These are phyloP conservation scores for Leptura quadrifasciata DNA, from an alignment of 2,888 invertebrate genomes.

Conservation along the genomic window DNA sequence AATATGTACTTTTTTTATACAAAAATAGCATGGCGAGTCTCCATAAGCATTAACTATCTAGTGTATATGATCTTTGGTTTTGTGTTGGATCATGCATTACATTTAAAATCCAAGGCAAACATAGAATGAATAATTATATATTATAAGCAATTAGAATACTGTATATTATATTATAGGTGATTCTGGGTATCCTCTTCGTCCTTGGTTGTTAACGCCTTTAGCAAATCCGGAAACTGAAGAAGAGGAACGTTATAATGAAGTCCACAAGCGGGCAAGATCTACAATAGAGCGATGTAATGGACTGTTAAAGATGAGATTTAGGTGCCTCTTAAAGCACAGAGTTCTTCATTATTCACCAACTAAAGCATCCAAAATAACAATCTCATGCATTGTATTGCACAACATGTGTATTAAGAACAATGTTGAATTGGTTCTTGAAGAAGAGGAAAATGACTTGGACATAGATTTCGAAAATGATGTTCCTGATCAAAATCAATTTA, in stretches of 20 bases:
- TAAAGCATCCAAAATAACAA: conserved; percentile 42
- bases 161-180: too few species aligned
- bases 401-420: conserved; percentile 47
- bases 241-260: conserved; percentile 41
- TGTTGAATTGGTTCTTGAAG: conserved; percentile 4
- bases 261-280: conserved; percentile 34
- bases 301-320: conserved; percentile 49
- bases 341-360: conserved; percentile 47
- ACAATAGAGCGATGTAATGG: conserved; percentile 50
- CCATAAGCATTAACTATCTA: too few species aligned
- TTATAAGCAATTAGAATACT: too few species aligned
- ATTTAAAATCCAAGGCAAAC: too few species aligned
- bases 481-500: not conserved
- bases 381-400: conserved; percentile 48
- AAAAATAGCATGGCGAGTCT: too few species aligned
- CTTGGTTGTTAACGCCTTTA: too few species aligned
- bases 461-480: not conserved
- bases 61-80: too few species aligned
- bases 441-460: not conserved
- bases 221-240: too few species aligned
- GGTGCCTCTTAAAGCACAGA: conserved; percentile 48
- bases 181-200: too few species aligned
- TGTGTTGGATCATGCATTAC: too few species aligned
- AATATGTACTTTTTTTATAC: too few species aligned
- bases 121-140: too few species aligned